Percentiles rank a stretch among this genome's conserved stretches.
Conservation (phyloP, 2,113 vertebrate species). For the Tichodroma muraria region DNA sequence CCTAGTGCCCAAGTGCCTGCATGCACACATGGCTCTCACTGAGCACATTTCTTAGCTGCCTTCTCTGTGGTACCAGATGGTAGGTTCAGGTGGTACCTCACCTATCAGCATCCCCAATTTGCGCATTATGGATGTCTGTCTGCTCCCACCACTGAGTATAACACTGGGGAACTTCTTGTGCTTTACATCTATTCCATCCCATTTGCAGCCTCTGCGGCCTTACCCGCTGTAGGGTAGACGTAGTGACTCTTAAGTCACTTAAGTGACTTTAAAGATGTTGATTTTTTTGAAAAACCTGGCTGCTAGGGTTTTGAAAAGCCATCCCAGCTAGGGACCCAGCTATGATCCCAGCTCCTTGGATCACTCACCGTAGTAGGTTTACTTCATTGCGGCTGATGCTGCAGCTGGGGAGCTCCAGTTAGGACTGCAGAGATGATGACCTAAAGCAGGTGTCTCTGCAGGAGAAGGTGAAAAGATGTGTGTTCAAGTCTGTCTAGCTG, state of each 20-base stretch:
- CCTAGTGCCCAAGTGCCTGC: neutral
- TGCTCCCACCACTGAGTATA: neutral
- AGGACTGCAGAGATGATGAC: neutral
- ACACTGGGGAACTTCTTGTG: neutral
- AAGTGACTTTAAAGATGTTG: neutral
- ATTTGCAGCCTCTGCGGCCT: neutral
- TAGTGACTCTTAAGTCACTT: neutral
- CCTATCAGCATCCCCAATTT: neutral
- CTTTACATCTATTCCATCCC: neutral
- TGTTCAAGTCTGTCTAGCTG: neutral
- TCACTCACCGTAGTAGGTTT: neutral
- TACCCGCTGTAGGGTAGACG: neutral
- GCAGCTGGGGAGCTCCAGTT: neutral
- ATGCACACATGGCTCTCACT: neutral
- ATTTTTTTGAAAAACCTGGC: neutral
- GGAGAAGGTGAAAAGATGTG: neutral
- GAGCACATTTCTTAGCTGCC: neutral
- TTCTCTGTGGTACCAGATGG: neutral
- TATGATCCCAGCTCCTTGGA: neutral
- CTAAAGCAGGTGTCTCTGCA: neutral
- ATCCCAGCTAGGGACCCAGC: neutral
- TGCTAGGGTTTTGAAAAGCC: too few relatives aligned
- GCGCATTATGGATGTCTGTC: neutral
- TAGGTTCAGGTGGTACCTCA: too few relatives aligned
- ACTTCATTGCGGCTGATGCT: neutral